These are phyloP conservation scores for Gasteruption jaculator DNA, from an alignment of 2,888 invertebrate species.

Conservation along the genomic window DNA sequence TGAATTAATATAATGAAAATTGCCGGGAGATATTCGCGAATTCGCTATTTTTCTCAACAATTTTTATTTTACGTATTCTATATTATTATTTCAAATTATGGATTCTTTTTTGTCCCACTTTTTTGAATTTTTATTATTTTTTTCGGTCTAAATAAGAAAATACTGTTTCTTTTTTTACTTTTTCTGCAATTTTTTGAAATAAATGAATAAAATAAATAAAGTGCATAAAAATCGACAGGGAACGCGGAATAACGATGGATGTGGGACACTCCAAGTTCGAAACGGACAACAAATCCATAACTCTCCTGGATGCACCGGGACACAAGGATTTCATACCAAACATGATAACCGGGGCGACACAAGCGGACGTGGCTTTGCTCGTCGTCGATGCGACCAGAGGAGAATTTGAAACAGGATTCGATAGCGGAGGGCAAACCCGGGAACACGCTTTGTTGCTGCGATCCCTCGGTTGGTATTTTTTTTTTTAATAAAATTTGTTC, in stretches of 20 bases:
- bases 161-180: too few species aligned
- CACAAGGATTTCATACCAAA: conserved; percentile 99
- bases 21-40: too few species aligned
- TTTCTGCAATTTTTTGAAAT: background rate
- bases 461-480: conserved; percentile 56
- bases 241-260: conserved; percentile 98
- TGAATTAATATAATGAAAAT: too few species aligned
- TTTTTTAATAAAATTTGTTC: background rate
- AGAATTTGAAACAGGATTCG: conserved; percentile 99
- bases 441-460: conserved; percentile 95
- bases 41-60: conserved; percentile 8
- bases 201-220: background rate
- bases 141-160: too few species aligned
- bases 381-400: conserved; percentile 95
- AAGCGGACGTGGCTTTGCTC: conserved; percentile 94
- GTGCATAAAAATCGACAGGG: conserved; percentile 54
- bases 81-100: too few species aligned
- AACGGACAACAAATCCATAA: conserved; percentile 75
- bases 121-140: too few species aligned
- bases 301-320: conserved; percentile 94
- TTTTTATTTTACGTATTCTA: conserved; percentile 14
- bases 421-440: conserved; percentile 94
- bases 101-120: too few species aligned
- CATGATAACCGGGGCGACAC: conserved; percentile 98
- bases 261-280: conserved; percentile 91